A percentile compares a stretch with the other conserved stretches of the same genome.
These are phyloP conservation scores for Ceraclea dissimilis DNA, from an alignment of 2,888 invertebrate genomes.

Conservation along the genomic window DNA sequence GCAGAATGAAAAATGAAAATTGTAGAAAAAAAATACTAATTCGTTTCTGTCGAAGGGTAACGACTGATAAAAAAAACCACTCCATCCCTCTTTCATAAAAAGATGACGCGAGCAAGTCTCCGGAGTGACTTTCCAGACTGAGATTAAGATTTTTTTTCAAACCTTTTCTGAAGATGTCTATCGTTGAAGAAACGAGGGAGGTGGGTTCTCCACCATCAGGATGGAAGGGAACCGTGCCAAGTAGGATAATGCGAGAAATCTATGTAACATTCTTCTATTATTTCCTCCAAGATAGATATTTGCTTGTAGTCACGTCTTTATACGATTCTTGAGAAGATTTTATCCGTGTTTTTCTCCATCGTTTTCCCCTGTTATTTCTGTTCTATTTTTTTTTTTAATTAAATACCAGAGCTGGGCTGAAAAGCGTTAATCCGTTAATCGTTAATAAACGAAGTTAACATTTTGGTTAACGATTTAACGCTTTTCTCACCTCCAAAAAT, in stretches of 20 bases:
- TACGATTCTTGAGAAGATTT: background rate
- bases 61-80: background rate
- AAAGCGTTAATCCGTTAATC: too few species aligned
- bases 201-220: background rate
- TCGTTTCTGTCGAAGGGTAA: too few species aligned
- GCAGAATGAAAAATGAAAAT: too few species aligned
- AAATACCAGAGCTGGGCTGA: too few species aligned
- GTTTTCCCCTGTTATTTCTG: too few species aligned
- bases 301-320: conserved; percentile 1
- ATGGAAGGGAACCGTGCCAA: background rate
- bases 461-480: too few species aligned
- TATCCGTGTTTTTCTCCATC: too few species aligned
- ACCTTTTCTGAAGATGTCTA: background rate
- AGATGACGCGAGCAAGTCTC: background rate
- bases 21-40: too few species aligned
- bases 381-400: too few species aligned
- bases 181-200: background rate
- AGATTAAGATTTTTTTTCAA: background rate
- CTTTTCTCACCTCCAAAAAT: too few species aligned
- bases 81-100: background rate
- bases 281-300: background rate
- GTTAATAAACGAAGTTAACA: too few species aligned
- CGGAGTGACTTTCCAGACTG: background rate
- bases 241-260: background rate
- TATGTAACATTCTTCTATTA: background rate